Conservation (phyloP, 37 sponge, comb jelly and placozoan species). For the Petrosia ficiformis region DNA sequence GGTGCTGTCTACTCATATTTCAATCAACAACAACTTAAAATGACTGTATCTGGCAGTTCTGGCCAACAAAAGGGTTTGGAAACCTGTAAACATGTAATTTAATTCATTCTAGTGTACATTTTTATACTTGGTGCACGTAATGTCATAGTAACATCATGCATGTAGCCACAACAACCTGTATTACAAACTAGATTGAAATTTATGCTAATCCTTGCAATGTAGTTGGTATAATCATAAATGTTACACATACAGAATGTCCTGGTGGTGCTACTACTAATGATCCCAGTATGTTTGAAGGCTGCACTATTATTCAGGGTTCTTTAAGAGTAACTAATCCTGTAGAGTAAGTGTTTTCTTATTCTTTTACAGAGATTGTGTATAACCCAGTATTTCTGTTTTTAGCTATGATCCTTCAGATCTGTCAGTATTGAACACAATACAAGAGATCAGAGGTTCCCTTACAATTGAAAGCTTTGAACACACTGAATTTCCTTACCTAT, state of each 20-base stretch:
- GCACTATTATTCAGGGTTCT: constrained; percentile 21
- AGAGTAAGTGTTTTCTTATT: not conserved
- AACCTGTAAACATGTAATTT: too few species aligned
- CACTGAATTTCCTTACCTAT: constrained; percentile 36
- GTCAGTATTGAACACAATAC: constrained; percentile 21
- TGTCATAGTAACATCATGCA: too few species aligned
- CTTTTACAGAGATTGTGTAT: not conserved
- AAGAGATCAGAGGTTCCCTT: constrained; percentile 56
- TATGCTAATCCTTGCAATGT: too few species aligned
- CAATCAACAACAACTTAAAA: too few species aligned
- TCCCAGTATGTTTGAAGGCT: constrained; percentile 6
- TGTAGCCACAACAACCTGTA: too few species aligned
- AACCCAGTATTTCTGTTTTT: not conserved
- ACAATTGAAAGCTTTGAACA: not conserved
- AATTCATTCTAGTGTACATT: too few species aligned
- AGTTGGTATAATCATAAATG: too few species aligned
- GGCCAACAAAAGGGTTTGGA: too few species aligned
- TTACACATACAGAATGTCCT: constrained; percentile 45
- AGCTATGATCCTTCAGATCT: constrained; percentile 1
- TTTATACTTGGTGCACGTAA: too few species aligned
- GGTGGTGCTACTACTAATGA: constrained; percentile 4
- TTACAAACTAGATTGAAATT: too few species aligned
- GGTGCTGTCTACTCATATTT: too few species aligned
- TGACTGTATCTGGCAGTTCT: too few species aligned
- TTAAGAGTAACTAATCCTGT: not conserved